phyloP scores from a whole-genome alignment of 1,140 invertebrate genomes.

The Ceratosolen solmsi region DNA sequence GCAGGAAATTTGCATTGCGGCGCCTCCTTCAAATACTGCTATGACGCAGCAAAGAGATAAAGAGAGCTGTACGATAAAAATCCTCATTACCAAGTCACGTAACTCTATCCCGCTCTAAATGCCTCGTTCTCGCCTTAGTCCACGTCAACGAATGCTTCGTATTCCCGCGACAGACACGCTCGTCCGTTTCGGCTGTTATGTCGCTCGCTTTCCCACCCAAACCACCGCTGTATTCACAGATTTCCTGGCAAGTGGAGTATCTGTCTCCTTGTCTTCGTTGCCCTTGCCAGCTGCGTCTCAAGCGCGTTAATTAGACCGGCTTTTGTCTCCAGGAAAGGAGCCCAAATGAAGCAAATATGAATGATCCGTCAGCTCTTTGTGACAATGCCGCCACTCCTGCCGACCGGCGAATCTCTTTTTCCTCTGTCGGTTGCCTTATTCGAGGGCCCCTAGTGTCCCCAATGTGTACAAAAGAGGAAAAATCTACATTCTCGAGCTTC shows the following conservation, averaged over 20 bases:
- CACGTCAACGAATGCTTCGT: not conserved
- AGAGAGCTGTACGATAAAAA: not conserved
- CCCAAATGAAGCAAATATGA: conserved; percentile 61
- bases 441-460: no score
- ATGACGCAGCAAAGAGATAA: not conserved
- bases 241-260: conserved; percentile 6
- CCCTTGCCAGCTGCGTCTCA: conserved; percentile 55
- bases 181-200: conserved; percentile 28
- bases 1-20: no score
- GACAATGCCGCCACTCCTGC: not conserved
- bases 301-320: conserved; percentile 66
- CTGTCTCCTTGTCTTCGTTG: not conserved
- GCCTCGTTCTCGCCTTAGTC: not conserved
- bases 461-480: not conserved
- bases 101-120: not conserved
- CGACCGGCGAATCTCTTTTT: not conserved
- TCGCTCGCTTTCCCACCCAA: not conserved
- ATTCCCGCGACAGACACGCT: not conserved
- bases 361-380: conserved; percentile 33
- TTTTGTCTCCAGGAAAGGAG: conserved; percentile 60
- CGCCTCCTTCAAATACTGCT: not conserved
- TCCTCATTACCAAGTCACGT: conserved; percentile 16
- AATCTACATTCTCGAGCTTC: not conserved
- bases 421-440: not conserved
- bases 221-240: conserved; percentile 10